Evolutionary conservation across 2,797 vertebrate species (phyloP), one percentile per base, ranked within the genome.

Genomic region (Poecile montanus): DNA sequence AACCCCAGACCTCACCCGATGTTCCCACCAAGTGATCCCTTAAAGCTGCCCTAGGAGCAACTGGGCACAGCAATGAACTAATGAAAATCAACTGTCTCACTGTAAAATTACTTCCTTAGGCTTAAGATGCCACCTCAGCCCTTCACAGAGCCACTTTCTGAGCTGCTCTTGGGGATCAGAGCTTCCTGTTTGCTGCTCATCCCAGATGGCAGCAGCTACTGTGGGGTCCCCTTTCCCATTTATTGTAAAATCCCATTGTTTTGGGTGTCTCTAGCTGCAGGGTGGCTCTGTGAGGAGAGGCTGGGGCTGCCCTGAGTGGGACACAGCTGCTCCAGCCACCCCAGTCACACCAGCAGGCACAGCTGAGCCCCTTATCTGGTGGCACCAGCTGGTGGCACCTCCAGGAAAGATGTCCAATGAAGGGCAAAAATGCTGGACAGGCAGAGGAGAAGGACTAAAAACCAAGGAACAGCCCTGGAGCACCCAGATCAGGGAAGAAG

Each of bases 51-150:
- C 51, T 16, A 34, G 47, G 50, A 65, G 21, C 2, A 5, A 12
- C 15, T 6, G 9, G 8, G 20, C 1, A 1, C 54, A 70, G 30
- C 3, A 5, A 71, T 0, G 57, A 51, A 50, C 9, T 14, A 6
- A 47, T 22, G 47, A 30, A 74, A 78, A 71, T 44, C 18, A 42
- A 5, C 6, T 18, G 0, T 16, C 5, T 38, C 12, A 2, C 1
- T 7, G 25, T 7, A 32, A 58, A 78, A 79, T n/a, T 1, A 22
- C 34, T 61, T 44, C 13, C 38, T n/a, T 6, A 4, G 30, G 62
- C 17, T 57, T 30, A 17, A 2, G 5, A 8, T 1, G 2, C 12
- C 42, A 38, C 13, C 54, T 67, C 36, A 78, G 27, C 36, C 73
- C 56, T 76, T 38, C 47, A 15, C 1, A 0, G 54, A 45, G 27